Evolutionary conservation across 2,888 invertebrate species (phyloP).

Genomic region (Julus scanicus): DNA sequence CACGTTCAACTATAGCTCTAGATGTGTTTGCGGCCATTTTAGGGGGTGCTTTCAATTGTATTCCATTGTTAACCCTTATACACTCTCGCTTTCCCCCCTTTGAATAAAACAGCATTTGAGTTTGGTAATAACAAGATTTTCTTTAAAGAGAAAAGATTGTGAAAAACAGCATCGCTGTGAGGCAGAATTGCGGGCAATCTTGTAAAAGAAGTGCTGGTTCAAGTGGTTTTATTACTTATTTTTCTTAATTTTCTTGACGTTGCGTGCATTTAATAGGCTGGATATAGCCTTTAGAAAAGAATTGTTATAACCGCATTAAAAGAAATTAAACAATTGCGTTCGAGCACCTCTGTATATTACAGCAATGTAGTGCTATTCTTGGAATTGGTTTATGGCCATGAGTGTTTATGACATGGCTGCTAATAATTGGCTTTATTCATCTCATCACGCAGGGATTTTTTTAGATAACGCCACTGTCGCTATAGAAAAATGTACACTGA

Average conservation of each 20-base stretch:
- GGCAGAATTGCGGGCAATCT: conserved; percentile 20
- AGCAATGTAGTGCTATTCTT: not conserved
- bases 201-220: not conserved
- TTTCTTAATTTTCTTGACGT: not conserved
- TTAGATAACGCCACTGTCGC: not conserved
- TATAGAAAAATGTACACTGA: too few species aligned
- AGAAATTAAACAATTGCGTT: conserved; percentile 35
- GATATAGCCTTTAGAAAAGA: not conserved
- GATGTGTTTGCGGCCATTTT: conserved; percentile 5
- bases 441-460: not conserved
- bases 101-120: conserved; percentile 23
- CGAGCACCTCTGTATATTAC: conserved; percentile 36
- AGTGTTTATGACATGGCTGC: conserved; percentile 15
- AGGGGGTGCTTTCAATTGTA: conserved; percentile 5
- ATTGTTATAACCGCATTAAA: not conserved
- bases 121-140: conserved; percentile 15
- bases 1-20: not conserved
- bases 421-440: conserved; percentile 11
- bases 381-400: conserved; percentile 5
- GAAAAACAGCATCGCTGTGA: not conserved
- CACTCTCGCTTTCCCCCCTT: conserved; percentile 16
- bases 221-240: conserved; percentile 28
- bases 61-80: not conserved
- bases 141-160: not conserved
- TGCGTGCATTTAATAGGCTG: conserved; percentile 15